phyloP scores from a whole-genome alignment of 2,888 invertebrate species.

The Brachypterus glaber region DNA sequence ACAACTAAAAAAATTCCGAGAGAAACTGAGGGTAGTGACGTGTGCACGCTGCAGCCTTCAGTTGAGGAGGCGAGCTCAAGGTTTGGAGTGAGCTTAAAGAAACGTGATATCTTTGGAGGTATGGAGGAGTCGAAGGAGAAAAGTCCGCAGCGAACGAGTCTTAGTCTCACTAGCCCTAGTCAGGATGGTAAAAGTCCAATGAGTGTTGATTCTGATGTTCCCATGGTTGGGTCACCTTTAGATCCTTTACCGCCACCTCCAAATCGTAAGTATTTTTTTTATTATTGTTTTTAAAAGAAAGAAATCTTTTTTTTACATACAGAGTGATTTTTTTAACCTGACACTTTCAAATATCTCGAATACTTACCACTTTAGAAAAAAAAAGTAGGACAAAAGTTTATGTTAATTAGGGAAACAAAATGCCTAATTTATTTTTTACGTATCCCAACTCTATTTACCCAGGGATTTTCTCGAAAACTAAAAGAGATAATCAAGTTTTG shows the following conservation, averaged over 20 bases:
- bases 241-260: slow-evolving; percentile 40
- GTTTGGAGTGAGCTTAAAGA: slow-evolving; percentile 60
- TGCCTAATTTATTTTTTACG: neutral
- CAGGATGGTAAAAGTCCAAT: slow-evolving; percentile 38
- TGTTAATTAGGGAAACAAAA: too few relatives aligned
- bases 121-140: slow-evolving; percentile 28
- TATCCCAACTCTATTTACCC: too few relatives aligned
- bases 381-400: too few relatives aligned
- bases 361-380: too few relatives aligned
- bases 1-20: slow-evolving; percentile 34
- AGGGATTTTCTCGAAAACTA: too few relatives aligned
- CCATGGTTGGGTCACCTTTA: slow-evolving; percentile 43
- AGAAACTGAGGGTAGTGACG: slow-evolving; percentile 40
- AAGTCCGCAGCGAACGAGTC: slow-evolving; percentile 37
- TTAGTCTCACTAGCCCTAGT: slow-evolving; percentile 38
- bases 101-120: slow-evolving; percentile 45
- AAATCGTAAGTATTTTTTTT: slow-evolving; percentile 25
- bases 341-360: too few relatives aligned
- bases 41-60: slow-evolving; percentile 55
- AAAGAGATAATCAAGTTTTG: too few relatives aligned
- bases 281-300: too few relatives aligned
- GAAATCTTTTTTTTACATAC: too few relatives aligned
- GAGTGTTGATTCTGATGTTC: slow-evolving; percentile 40
- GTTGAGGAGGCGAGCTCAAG: slow-evolving; percentile 64
- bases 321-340: too few relatives aligned